Evolutionary conservation across 1,140 invertebrate genomes (phyloP), one percentile per base, ranked within the genome.

Genomic region (Orchesella cincta): DNA sequence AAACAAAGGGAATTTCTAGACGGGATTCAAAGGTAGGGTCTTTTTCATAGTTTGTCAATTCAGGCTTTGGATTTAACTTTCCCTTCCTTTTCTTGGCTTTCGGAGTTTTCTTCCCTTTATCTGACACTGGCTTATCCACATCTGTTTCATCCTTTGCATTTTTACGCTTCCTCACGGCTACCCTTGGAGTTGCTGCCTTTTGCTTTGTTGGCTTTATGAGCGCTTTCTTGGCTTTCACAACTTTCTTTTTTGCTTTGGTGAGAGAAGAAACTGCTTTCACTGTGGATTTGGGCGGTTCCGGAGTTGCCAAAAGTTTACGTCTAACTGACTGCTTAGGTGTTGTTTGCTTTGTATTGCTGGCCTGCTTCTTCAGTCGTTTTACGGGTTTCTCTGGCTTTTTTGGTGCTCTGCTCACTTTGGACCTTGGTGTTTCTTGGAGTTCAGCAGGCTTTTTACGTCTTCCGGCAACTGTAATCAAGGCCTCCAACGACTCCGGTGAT

Each of bases 1-100:
- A 88, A 26, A 88, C 83, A 79, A 84, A 85, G 28, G 87, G 87
- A 67, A 88, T 83, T 52, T 83, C 81, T 26, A 84, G 81, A 36
- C 84, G 85, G 34, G 84, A 84, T 76, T 88, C 84, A 83, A 87
- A 87, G n/a, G 87, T 85, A 3, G 86, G 86, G 79, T 88, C 86
- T 76, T 85, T 84, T 73, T 85, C 84, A 64, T 86, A 82, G 1
- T 86, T 81, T 72, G 85, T 86, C 0, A 85, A 78, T 39, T 83
- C 79, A 14, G 79, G 80, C 73, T 83, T 84, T 35, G 82, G 82
- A 29, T 82, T 73, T n/a, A 84, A 67, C 51, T 67, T 70, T 77
- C 31, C 46, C 35, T 78, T 75, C 39, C 34, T 71, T 31, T 64
- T 67, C 76, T 36, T 71, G 51, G 70, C 73, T 74, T 74, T 74